Conservation (phyloP, 1,140 invertebrate species). For the Drosophila funebris region DNA sequence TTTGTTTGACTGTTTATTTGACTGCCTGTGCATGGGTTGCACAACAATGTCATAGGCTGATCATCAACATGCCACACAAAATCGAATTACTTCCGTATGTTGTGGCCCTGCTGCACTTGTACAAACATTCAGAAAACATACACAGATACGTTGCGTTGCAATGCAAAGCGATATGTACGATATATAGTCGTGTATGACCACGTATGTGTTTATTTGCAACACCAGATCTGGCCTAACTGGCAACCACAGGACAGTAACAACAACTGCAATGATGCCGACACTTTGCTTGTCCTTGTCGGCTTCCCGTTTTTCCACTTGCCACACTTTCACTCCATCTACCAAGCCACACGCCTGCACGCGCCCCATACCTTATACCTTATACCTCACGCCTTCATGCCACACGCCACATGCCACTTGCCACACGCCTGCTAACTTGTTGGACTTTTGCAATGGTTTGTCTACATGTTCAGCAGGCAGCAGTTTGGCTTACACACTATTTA, state of each 20-base stretch:
- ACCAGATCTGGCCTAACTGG: constrained; percentile 20
- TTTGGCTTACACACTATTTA: constrained; percentile 79
- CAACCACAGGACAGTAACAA: constrained; percentile 31
- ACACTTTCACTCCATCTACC: background rate
- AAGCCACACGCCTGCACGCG: constrained; percentile 2
- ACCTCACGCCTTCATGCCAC: constrained; percentile 3
- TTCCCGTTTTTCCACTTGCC: constrained; percentile 38
- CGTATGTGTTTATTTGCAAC: constrained; percentile 26
- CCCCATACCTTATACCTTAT: too few relatives aligned
- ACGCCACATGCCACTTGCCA: constrained; percentile 7
- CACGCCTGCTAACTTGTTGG: constrained; percentile 67
- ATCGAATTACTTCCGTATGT: constrained; percentile 79
- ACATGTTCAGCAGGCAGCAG: constrained; percentile 67
- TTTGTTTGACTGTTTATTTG: constrained; percentile 37
- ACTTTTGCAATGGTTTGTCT: constrained; percentile 61
- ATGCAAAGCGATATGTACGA: background rate
- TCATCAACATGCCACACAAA: constrained; percentile 63
- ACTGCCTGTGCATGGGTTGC: constrained; percentile 30
- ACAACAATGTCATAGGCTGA: constrained; percentile 64
- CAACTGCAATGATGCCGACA: constrained; percentile 32
- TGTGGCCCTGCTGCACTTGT: constrained; percentile 41
- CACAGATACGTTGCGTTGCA: background rate
- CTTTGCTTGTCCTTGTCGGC: constrained; percentile 53
- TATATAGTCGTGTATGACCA: background rate
- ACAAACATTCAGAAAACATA: constrained; percentile 6